Percentiles rank a stretch among this genome's conserved stretches.
Evolutionary conservation across 23 tunicate genomes (phyloP).

Genomic region (Ascidia mentula): DNA sequence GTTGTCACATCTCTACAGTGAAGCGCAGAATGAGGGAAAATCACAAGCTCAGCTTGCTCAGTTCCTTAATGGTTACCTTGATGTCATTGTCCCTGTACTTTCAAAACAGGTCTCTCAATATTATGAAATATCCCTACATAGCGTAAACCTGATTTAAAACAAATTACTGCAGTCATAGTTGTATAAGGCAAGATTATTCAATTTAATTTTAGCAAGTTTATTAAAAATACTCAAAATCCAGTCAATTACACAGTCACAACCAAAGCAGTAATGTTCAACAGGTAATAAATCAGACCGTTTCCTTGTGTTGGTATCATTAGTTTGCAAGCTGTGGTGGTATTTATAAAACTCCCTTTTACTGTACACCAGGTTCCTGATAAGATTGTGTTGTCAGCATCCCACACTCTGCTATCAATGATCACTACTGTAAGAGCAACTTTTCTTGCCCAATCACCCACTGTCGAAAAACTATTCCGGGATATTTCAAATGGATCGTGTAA

Average conservation of each 20-base stretch:
- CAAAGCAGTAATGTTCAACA: no score
- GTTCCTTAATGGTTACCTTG: slow-evolving; percentile 51
- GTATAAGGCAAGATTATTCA: no score
- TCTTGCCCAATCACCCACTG: slow-evolving; percentile 57
- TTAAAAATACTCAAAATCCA: no score
- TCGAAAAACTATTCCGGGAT: slow-evolving; percentile 61
- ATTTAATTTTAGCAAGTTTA: no score
- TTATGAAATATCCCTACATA: no score
- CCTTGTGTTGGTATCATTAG: no score
- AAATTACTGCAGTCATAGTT: no score
- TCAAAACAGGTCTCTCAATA: slow-evolving; percentile 76
- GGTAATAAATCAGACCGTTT: no score
- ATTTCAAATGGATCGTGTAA: slow-evolving; percentile 83
- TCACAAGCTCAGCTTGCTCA: slow-evolving; percentile 87
- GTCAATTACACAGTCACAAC: no score
- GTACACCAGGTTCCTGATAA: slow-evolving; percentile 65
- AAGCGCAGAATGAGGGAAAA: slow-evolving; percentile 85
- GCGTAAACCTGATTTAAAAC: no score
- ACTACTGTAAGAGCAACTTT: slow-evolving; percentile 83
- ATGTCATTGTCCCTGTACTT: slow-evolving; percentile 62
- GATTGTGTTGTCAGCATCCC: slow-evolving; percentile 62
- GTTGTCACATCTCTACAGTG: slow-evolving; percentile 88
- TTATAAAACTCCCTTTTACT: neutral
- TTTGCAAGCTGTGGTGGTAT: no score
- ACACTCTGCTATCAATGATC: slow-evolving; percentile 71